Evolutionary conservation across 2,797 vertebrate genomes (phyloP), one percentile per base, ranked within the genome.

Genomic region (Melanotaenia maccullochi): DNA sequence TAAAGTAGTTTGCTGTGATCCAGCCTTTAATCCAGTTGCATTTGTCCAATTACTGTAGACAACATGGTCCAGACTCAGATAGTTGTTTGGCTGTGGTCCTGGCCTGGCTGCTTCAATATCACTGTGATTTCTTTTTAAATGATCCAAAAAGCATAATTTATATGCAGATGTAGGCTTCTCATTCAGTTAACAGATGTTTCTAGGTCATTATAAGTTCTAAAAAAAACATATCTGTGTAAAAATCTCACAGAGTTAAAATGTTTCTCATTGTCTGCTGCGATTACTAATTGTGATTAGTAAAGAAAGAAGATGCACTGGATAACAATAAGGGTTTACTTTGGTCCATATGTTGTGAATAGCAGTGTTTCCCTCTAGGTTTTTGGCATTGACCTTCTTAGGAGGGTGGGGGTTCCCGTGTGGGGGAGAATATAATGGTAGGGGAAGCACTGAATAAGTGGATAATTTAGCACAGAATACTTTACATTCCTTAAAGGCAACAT

Each of bases 111-210:
- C 60, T 70, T 85, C 60, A 73, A 49, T 52, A 68, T 76, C 72
- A 78, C 68, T 62, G 32, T 40, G 32, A 85, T 71, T 79, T 64
- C 67, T 85, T 65, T 81, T 76, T 52, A 68, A 86, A 79, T 75
- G 25, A 71, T 76, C 74, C 71, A 79, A 67, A 16, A 79, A 73
- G 30, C 30, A 35, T 65, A 33, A 1, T 72, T 51, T 60, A 63
- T 58, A 67, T 78, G 66, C 67, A 69, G 63, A 82, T 68, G 49
- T 59, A 70, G 52, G 56, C 22, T 38, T 9, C 54, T 65, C n/a
- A 52, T 59, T 69, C 24, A 66, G 35, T 16, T 63, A 73, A 70
- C 82, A 81, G 69, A 71, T 84, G 81, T 75, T 84, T 75, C 20
- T 9, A 18, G 56, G 52, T 18, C 60, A 73, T 25, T 63, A 70